These are phyloP conservation scores for Temnothorax ravouxi DNA, from an alignment of 2,888 invertebrate species.

Conservation along the genomic window DNA sequence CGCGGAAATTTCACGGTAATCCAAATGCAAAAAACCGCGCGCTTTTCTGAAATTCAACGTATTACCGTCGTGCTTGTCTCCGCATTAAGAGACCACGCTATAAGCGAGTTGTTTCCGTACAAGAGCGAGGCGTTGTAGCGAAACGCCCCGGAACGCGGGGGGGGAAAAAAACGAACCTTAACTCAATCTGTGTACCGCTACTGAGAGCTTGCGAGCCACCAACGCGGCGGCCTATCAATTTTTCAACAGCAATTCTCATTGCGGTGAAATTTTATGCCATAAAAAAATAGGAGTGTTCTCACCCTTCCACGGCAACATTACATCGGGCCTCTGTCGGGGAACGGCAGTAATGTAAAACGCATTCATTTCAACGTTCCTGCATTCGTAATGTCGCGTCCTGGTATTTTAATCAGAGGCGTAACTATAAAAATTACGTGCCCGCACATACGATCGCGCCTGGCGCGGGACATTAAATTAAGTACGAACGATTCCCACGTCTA, in stretches of 20 bases:
- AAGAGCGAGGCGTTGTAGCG: constrained; percentile 70
- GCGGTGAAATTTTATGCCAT: constrained; percentile 76
- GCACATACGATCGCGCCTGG: constrained; percentile 45
- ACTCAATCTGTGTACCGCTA: constrained; percentile 74
- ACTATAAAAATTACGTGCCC: constrained; percentile 72
- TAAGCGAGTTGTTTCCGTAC: constrained; percentile 76
- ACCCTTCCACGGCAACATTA: constrained; percentile 64
- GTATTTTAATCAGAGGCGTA: constrained; percentile 75
- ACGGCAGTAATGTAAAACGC: constrained; percentile 76
- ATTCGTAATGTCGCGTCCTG: constrained; percentile 75
- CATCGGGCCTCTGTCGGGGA: constrained; percentile 65
- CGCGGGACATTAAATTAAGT: constrained; percentile 67
- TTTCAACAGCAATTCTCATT: constrained; percentile 82
- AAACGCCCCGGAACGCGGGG: constrained; percentile 62
- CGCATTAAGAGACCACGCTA: constrained; percentile 75
- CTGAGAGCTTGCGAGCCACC: constrained; percentile 59
- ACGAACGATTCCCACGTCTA: constrained; percentile 44
- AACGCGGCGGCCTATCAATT: constrained; percentile 75
- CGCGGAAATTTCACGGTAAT: constrained; percentile 43
- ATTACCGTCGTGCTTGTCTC: constrained; percentile 51
- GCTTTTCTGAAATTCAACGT: constrained; percentile 73
- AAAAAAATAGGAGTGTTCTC: constrained; percentile 77
- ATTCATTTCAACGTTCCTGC: constrained; percentile 77
- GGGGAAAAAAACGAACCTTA: constrained; percentile 69
- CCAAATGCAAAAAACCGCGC: constrained; percentile 64